Conservation (phyloP, 2,797 vertebrate species). For the Sciurus carolinensis region DNA sequence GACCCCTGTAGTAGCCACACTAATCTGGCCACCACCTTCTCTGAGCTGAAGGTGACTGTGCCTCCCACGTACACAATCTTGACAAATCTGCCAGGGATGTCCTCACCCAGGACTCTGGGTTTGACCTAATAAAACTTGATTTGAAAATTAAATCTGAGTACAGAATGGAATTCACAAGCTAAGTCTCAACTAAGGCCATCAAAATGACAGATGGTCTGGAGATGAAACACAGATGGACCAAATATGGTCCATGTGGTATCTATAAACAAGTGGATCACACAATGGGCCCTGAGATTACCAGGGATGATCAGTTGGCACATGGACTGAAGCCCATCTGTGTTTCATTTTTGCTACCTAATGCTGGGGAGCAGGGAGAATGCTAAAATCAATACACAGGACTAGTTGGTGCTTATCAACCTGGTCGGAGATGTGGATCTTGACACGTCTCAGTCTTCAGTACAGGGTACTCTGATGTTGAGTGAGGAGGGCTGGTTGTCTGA, state of each 20-base stretch:
- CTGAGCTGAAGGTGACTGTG: constrained; percentile 90
- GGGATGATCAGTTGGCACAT: no score
- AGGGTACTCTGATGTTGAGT: constrained; percentile 92
- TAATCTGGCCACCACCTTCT: not conserved
- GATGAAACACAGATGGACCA: constrained; percentile 94
- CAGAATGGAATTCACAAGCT: constrained; percentile 95
- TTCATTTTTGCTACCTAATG: not conserved
- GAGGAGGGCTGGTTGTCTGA: constrained; percentile 93
- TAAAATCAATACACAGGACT: constrained; percentile 93
- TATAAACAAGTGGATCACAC: constrained; percentile 94
- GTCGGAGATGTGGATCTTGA: constrained; percentile 95
- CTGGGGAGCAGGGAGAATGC: constrained; percentile 91
- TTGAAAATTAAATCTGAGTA: constrained; percentile 96
- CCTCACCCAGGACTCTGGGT: constrained; percentile 95
- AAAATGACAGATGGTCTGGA: constrained; percentile 94
- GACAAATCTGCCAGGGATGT: constrained; percentile 94
- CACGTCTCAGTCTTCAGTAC: constrained; percentile 93
- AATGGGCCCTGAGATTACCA: not conserved
- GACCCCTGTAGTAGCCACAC: not conserved
- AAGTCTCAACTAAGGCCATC: constrained; percentile 93
- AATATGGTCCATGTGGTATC: constrained; percentile 92
- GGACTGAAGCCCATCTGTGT: not conserved
- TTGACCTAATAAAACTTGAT: constrained; percentile 95
- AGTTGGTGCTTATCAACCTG: constrained; percentile 93
- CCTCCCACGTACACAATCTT: constrained; percentile 93